Evolutionary conservation across 2,888 invertebrate species (phyloP).

Genomic region (Danaus chrysippus): DNA sequence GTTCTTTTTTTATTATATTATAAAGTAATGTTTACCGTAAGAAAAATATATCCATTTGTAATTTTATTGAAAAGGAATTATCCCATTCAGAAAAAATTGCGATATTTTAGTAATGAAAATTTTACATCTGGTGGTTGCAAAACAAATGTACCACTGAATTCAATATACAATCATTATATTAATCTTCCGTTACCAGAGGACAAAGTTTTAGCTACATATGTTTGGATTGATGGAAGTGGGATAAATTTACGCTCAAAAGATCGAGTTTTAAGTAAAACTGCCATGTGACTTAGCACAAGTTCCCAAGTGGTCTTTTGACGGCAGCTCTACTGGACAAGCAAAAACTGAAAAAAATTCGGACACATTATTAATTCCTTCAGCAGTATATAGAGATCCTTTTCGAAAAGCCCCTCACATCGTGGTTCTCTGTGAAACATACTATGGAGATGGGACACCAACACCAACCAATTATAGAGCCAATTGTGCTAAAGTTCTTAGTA

Average conservation of each 20-base stretch:
- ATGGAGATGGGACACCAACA: constrained; percentile 86
- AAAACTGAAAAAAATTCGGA: constrained; percentile 91
- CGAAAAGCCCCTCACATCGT: constrained; percentile 90
- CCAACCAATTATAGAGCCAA: constrained; percentile 84
- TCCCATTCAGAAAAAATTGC: constrained; percentile 9
- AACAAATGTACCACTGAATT: constrained; percentile 41
- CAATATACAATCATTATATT: constrained; percentile 51
- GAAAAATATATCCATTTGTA: constrained; percentile 10
- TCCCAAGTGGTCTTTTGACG: constrained; percentile 95
- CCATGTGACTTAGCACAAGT: constrained; percentile 73
- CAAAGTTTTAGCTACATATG: constrained; percentile 82
- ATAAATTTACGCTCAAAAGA: constrained; percentile 84
- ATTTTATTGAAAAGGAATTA: constrained; percentile 8
- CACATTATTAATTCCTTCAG: constrained; percentile 91
- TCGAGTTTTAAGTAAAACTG: constrained; percentile 79
- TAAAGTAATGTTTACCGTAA: not conserved
- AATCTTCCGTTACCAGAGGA: constrained; percentile 75
- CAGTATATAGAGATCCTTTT: constrained; percentile 95
- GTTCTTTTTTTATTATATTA: no score
- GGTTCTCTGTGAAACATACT: constrained; percentile 91
- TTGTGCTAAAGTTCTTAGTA: constrained; percentile 80
- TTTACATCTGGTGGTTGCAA: constrained; percentile 39
- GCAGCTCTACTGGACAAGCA: constrained; percentile 95
- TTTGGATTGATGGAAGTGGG: constrained; percentile 91
- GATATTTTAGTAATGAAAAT: constrained; percentile 20